These are phyloP conservation scores for Cetonia aurata DNA, from an alignment of 2,888 invertebrate genomes.

Conservation along the genomic window DNA sequence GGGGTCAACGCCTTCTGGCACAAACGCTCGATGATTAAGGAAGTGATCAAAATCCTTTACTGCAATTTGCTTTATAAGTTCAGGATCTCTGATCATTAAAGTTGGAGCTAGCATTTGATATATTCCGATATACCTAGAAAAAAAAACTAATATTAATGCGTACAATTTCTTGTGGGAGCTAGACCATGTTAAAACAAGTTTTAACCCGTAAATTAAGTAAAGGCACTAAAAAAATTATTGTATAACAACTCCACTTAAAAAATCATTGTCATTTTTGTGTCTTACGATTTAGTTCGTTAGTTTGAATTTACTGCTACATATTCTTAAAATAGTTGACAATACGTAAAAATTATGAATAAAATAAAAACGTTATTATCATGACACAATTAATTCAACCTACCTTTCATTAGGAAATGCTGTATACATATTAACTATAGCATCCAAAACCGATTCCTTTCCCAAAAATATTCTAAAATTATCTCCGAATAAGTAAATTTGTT, in stretches of 20 bases:
- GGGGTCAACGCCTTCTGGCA: slow-evolving; percentile 63
- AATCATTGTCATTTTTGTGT: no score
- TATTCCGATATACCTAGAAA: slow-evolving; percentile 42
- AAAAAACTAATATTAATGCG: background rate
- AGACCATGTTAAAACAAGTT: no score
- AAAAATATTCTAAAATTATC: background rate
- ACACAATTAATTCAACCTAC: background rate
- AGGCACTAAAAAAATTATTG: no score
- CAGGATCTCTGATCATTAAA: slow-evolving; percentile 70
- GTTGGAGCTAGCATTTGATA: slow-evolving; percentile 59
- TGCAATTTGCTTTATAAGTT: slow-evolving; percentile 71
- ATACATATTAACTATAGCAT: slow-evolving; percentile 2
- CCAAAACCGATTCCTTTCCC: slow-evolving; percentile 5
- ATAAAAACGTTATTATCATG: no score
- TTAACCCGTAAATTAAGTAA: no score
- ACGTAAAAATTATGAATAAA: no score
- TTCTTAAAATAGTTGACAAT: no score
- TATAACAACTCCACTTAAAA: no score
- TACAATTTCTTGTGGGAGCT: background rate
- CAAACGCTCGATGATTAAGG: slow-evolving; percentile 63
- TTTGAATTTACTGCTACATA: no score
- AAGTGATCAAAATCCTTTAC: slow-evolving; percentile 74
- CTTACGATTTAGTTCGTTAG: no score
- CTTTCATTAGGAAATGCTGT: slow-evolving; percentile 32
- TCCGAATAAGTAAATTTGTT: slow-evolving; percentile 25